phyloP scores from a whole-genome alignment of 2,113 vertebrate species.

The Nicator chloris region DNA sequence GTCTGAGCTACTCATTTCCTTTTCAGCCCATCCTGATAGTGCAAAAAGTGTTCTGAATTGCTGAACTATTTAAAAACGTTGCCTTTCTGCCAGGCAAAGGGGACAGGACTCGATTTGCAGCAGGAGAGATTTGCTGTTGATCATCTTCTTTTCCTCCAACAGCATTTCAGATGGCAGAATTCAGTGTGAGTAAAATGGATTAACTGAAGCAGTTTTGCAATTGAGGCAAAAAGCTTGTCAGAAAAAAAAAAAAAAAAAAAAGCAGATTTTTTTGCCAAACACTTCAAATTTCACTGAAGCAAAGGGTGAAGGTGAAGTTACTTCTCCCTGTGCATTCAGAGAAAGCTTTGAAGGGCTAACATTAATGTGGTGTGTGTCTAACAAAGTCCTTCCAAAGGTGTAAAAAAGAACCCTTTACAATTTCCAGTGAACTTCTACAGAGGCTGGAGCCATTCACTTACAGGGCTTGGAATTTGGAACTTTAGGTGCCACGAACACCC shows the following conservation, averaged over 20 bases:
- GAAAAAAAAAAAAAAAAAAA: too few species aligned
- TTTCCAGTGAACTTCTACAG: background rate
- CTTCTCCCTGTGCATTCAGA: background rate
- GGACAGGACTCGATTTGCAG: rapidly evolving
- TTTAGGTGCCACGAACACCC: background rate
- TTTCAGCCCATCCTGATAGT: background rate
- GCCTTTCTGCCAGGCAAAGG: background rate
- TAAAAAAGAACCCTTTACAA: background rate
- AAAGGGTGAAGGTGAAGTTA: background rate
- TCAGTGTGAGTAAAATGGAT: background rate
- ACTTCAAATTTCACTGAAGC: background rate
- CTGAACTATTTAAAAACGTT: background rate
- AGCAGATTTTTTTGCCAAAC: background rate
- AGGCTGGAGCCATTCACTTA: background rate
- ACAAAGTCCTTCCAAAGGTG: background rate
- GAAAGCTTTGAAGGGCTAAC: background rate
- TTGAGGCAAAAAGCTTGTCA: background rate
- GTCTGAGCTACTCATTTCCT: background rate
- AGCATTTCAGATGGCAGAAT: background rate
- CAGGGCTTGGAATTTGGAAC: background rate
- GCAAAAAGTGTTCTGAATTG: background rate
- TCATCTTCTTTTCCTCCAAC: background rate
- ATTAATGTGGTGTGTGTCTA: background rate
- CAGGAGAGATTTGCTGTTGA: background rate
- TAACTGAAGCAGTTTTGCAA: background rate